phyloP scores from a whole-genome alignment of 2,888 invertebrate species.

The Diarsia rubi region DNA sequence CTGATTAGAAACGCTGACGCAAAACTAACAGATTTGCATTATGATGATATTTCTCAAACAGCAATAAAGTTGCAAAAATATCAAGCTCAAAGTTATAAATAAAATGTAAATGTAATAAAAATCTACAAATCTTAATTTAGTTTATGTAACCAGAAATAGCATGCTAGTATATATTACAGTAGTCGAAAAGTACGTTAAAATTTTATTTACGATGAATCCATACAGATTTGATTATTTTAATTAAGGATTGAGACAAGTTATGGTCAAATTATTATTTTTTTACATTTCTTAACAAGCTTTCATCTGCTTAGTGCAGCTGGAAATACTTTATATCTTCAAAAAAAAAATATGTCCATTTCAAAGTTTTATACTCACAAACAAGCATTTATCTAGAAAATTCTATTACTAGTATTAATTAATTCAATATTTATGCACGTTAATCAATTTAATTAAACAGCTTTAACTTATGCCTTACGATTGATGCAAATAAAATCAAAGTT shows the following conservation, averaged over 20 bases:
- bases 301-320: not conserved
- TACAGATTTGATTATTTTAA: conserved; percentile 60
- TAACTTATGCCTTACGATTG: conserved; percentile 16
- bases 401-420: conserved; percentile 16
- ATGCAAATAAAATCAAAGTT: conserved; percentile 43
- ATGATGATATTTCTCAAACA: conserved; percentile 20
- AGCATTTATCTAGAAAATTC: not conserved
- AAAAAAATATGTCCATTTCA: not conserved
- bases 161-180: conserved; percentile 40
- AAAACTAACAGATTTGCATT: conserved; percentile 29
- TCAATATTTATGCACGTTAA: conserved; percentile 27
- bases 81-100: conserved; percentile 49
- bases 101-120: conserved; percentile 48
- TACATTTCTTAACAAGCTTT: conserved; percentile 9
- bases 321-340: not conserved
- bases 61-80: conserved; percentile 54
- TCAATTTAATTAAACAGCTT: conserved; percentile 22
- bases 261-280: conserved; percentile 37
- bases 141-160: conserved; percentile 52
- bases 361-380: not conserved
- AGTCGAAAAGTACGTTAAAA: conserved; percentile 46
- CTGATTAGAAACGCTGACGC: conserved; percentile 32
- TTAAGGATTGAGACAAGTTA: conserved; percentile 41
- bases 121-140: conserved; percentile 40
- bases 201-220: conserved; percentile 49